Conservation (phyloP, 2,113 vertebrate species). For the Eubucco bourcierii region DNA sequence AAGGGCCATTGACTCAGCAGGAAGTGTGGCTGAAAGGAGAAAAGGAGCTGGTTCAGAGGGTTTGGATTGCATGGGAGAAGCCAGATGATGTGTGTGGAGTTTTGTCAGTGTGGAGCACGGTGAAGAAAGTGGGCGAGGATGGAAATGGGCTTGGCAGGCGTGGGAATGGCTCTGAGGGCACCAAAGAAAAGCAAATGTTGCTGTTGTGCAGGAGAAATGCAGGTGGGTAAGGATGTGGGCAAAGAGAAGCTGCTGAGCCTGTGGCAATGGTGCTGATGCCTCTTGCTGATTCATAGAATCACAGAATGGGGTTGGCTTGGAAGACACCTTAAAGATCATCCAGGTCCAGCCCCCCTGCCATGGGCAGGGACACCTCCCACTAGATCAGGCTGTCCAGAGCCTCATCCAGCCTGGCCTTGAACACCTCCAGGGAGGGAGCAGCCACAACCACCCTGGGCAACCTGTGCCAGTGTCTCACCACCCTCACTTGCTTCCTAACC, state of each 20-base stretch:
- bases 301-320: no score
- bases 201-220: rapidly evolving
- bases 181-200: neutral
- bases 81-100: rapidly evolving
- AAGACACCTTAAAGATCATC: no score
- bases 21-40: neutral
- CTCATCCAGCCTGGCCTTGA: no score
- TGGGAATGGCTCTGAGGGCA: neutral
- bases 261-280: neutral
- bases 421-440: no score
- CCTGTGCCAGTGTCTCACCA: no score
- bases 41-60: rapidly evolving
- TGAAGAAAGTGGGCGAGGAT: neutral
- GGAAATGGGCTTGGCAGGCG: rapidly evolving
- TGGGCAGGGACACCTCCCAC: no score
- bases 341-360: no score
- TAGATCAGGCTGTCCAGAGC: no score
- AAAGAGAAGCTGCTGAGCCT: neutral
- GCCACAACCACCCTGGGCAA: no score
- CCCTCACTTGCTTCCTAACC: no score
- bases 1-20: conserved; percentile 19
- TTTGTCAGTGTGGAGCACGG: rapidly evolving
- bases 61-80: rapidly evolving
- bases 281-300: no score
- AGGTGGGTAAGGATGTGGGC: neutral